phyloP scores from a whole-genome alignment of 1,140 invertebrate genomes.

The Pissodes strobi region DNA sequence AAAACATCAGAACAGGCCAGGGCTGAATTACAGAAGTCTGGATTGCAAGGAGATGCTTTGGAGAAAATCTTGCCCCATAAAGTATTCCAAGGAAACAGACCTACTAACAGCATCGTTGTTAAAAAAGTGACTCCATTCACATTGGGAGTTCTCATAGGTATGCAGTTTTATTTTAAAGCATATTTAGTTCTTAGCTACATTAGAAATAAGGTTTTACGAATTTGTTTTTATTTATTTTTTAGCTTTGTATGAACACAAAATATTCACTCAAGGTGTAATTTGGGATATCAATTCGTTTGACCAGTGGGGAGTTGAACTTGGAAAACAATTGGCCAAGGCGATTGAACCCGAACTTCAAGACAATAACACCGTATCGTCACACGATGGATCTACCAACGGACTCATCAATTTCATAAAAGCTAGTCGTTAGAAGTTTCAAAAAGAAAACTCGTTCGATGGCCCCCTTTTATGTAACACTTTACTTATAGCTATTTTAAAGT shows the following conservation, averaged over 20 bases:
- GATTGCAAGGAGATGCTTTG: conserved; percentile 72
- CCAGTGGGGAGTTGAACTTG: conserved; percentile 99
- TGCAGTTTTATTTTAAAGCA: too few relatives aligned
- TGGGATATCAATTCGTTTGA: conserved; percentile 99
- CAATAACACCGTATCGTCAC: conserved; percentile 65
- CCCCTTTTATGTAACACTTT: not conserved
- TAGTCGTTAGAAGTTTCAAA: conserved; percentile 45
- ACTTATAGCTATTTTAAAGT: not conserved
- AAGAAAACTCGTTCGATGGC: not conserved
- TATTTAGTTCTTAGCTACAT: not conserved
- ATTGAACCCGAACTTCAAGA: conserved; percentile 91
- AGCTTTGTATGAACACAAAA: conserved; percentile 98
- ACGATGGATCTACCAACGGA: conserved; percentile 92
- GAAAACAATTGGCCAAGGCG: conserved; percentile 96
- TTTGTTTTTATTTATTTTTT: conserved; percentile 56
- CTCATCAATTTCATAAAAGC: conserved; percentile 92
- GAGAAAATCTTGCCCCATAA: conserved; percentile 91
- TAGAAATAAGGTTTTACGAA: too few relatives aligned
- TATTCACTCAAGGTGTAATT: conserved; percentile 96
- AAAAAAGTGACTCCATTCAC: conserved; percentile 92
- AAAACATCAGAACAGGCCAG: conserved; percentile 79
- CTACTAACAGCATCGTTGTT: conserved; percentile 97
- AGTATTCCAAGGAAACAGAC: conserved; percentile 95
- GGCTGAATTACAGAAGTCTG: conserved; percentile 74
- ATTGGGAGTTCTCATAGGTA: conserved; percentile 94